Evolutionary conservation across 2,888 invertebrate species (phyloP), one percentile per base, ranked within the genome.

Genomic region (Ophion slaviceki): DNA sequence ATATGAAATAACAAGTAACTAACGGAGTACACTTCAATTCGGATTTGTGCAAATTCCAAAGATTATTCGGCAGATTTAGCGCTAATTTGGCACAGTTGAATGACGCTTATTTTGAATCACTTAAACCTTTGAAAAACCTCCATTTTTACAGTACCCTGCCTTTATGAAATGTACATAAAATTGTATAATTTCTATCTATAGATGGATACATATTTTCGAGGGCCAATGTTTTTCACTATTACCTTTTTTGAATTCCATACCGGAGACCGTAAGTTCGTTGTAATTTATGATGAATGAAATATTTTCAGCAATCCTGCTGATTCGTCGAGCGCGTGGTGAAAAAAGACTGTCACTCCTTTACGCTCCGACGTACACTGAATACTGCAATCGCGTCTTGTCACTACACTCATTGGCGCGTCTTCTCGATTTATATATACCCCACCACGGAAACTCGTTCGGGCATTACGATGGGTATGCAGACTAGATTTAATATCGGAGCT

Each of bases 401-500:
- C 36, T 32, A 62, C n/a, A 10, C 59, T 67, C 67, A 10, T 57
- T 36, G 17, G 47, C 36, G n/a, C 47, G 20, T 47, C 40, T 57
- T 74, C 71, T 28, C 24, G 57, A 57, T 66, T 64, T 66, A 36
- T 74, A 67, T 74, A 67, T 32, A 36, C 80, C 80, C 80, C 80
- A 74, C 80, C 67, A 74, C 62, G 0, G 20, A 62, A 45, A 59
- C 28, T 66, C 67, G 5, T n/a, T 28, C 28, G 61, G 20, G 6
- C 32, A 47, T 47, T 11, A 17, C 5, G 17, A 32, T 77, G 40
- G 67, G 57, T n/a, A 64, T 32, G 64, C 40, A 40, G 2, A 47
- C 17, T 2, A 75, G 47, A 2, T 24, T 6, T 8, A 64, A 75
- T 11, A 8, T 62, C 17, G 64, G 3, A 3, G 47, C 7, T n/a